phyloP scores from a whole-genome alignment of 2,888 invertebrate species.

The Erannis defoliaria region DNA sequence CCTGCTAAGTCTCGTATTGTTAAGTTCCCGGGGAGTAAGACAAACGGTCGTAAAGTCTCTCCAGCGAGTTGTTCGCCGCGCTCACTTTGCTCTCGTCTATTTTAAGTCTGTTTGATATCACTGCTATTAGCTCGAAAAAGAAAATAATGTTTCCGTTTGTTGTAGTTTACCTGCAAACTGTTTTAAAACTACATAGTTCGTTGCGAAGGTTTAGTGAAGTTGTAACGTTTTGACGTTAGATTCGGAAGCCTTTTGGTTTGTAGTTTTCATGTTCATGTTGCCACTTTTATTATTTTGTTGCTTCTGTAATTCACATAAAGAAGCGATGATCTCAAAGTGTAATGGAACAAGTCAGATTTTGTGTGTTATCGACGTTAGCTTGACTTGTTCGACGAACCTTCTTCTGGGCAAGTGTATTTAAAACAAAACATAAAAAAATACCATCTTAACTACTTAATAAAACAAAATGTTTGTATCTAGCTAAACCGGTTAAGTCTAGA shows the following conservation, averaged over 20 bases:
- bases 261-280: neutral
- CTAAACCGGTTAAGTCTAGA: too few species aligned
- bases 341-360: too few species aligned
- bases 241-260: neutral
- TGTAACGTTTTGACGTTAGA: conserved; percentile 2
- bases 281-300: neutral
- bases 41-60: conserved; percentile 19
- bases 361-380: too few species aligned
- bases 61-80: neutral
- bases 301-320: too few species aligned
- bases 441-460: too few species aligned
- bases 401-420: too few species aligned
- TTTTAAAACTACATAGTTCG: conserved; percentile 9
- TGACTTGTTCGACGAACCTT: too few species aligned
- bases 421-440: too few species aligned
- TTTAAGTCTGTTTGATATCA: conserved; percentile 17
- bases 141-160: conserved; percentile 16
- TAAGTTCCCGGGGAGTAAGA: conserved; percentile 10
- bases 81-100: conserved; percentile 9
- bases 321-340: too few species aligned
- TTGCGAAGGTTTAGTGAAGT: neutral
- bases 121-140: conserved; percentile 3
- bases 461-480: too few species aligned
- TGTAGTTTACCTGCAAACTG: conserved; percentile 3
- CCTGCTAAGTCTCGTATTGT: conserved; percentile 25